Evolutionary conservation across 1,140 invertebrate genomes (phyloP).

Genomic region (Laupala kohalensis): DNA sequence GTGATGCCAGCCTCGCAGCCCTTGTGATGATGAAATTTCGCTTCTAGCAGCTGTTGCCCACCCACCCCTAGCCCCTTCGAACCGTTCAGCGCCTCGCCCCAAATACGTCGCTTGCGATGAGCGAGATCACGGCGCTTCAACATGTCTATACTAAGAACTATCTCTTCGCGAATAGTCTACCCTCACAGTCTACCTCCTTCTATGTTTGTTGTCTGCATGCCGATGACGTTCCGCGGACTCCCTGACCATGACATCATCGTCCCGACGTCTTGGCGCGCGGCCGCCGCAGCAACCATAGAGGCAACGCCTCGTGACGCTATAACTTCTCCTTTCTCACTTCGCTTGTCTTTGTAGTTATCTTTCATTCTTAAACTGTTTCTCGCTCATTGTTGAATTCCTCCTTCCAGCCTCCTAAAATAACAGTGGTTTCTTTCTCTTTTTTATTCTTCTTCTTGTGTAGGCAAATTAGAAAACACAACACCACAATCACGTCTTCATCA

Average conservation of each 20-base stretch:
- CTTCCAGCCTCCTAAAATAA: background rate
- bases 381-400: background rate
- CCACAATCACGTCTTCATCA: slow-evolving; percentile 23
- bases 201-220: background rate
- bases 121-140: no score
- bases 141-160: background rate
- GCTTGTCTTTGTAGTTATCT: background rate
- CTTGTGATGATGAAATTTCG: background rate
- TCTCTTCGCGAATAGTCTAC: background rate
- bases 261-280: background rate
- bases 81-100: background rate
- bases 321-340: background rate
- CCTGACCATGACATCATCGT: background rate
- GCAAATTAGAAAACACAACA: slow-evolving; percentile 37
- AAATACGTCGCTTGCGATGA: no score
- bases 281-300: background rate
- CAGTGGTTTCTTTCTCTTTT: slow-evolving; percentile 11
- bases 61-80: no score
- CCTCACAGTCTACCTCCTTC: background rate
- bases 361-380: background rate
- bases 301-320: background rate
- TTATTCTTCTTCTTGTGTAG: slow-evolving; percentile 17
- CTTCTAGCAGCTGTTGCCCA: background rate
- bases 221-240: no score
- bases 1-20: no score